Percentiles rank a stretch among this genome's conserved stretches.
These are phyloP conservation scores for Stenurella melanura DNA, from an alignment of 2,888 invertebrate genomes.

Conservation along the genomic window DNA sequence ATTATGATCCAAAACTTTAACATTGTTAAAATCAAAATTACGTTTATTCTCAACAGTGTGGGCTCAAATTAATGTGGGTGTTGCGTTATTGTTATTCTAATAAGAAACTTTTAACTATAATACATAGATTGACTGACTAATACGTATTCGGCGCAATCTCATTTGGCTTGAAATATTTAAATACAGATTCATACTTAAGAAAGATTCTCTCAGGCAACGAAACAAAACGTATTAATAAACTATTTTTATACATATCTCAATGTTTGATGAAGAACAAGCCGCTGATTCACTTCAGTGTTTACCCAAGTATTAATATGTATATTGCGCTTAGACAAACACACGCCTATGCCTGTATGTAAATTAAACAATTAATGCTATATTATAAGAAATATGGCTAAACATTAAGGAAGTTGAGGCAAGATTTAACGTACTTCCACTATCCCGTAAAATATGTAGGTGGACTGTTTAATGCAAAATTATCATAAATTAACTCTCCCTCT, in stretches of 20 bases:
- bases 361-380: conserved; percentile 34
- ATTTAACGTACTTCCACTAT: conserved; percentile 37
- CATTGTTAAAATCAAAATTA: too few relatives aligned
- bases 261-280: not conserved
- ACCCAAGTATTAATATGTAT: not conserved
- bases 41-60: too few relatives aligned
- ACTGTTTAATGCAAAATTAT: conserved; percentile 36
- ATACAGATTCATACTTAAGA: too few relatives aligned
- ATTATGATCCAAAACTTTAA: too few relatives aligned
- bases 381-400: conserved; percentile 31
- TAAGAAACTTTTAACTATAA: too few relatives aligned
- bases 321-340: conserved; percentile 22
- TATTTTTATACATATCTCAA: not conserved
- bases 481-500: conserved; percentile 38
- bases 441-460: conserved; percentile 37
- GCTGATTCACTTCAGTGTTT: not conserved
- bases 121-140: too few relatives aligned
- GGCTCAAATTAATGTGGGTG: too few relatives aligned
- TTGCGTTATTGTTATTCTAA: too few relatives aligned
- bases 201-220: too few relatives aligned
- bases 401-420: conserved; percentile 31
- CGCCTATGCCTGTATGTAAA: conserved; percentile 35
- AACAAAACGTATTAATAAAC: too few relatives aligned
- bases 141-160: too few relatives aligned
- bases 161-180: too few relatives aligned